These are phyloP conservation scores for Limnodromus scolopaceus DNA, from an alignment of 2,797 vertebrate species.

Conservation along the genomic window DNA sequence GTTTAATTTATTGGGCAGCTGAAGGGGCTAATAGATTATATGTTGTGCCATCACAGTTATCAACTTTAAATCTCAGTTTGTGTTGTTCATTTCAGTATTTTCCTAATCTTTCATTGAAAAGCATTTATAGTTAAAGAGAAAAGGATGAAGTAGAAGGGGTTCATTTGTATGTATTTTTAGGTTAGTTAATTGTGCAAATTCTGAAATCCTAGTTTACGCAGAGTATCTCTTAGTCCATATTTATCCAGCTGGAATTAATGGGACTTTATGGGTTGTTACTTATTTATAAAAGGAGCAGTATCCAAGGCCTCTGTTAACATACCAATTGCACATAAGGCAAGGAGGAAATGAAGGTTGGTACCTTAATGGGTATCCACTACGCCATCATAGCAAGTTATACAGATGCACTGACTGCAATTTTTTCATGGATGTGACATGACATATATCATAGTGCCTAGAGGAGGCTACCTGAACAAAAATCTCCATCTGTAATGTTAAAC, in stretches of 20 bases:
- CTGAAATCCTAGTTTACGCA: neutral
- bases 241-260: neutral
- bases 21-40: neutral
- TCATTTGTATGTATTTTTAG: neutral
- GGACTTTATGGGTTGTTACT: neutral
- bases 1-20: neutral
- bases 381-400: neutral
- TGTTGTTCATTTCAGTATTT: neutral
- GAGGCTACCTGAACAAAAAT: neutral
- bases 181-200: neutral
- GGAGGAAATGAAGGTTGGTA: neutral
- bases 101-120: neutral
- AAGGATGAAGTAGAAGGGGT: neutral
- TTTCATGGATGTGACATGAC: accelerated
- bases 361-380: neutral
- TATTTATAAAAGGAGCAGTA: neutral
- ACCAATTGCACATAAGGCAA: neutral
- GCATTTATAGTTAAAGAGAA: neutral
- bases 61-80: neutral
- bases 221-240: neutral
- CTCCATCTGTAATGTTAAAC: neutral
- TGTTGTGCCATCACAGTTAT: neutral
- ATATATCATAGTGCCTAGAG: neutral
- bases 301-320: neutral
- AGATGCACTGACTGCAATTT: neutral